Percentiles rank a stretch among this genome's conserved stretches.
These are phyloP conservation scores for Shinisaurus crocodilurus DNA, from an alignment of 2,113 vertebrate species.

Conservation along the genomic window DNA sequence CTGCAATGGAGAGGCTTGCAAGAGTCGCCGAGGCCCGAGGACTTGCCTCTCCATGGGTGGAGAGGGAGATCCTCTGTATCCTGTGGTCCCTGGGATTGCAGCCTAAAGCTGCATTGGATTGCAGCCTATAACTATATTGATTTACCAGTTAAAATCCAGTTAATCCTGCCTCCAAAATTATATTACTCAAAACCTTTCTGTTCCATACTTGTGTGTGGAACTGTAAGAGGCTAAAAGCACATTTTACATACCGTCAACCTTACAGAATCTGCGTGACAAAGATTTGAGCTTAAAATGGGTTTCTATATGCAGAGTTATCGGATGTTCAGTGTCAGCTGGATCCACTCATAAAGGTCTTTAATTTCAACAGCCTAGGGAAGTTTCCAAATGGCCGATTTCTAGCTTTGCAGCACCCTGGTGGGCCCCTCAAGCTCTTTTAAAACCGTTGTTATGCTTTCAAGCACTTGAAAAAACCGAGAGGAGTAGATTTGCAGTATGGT, in stretches of 20 bases:
- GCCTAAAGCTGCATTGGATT: neutral
- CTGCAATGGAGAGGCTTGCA: too few species aligned
- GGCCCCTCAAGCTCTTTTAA: neutral
- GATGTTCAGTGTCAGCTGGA: constrained; percentile 7
- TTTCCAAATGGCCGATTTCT: neutral
- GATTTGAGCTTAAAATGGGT: neutral
- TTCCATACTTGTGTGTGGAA: neutral
- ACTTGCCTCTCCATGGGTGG: neutral
- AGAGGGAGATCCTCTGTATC: neutral
- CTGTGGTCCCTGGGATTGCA: neutral
- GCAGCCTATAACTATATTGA: neutral
- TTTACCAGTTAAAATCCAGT: neutral
- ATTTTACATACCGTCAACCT: neutral
- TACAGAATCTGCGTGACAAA: neutral
- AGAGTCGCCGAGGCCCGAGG: neutral
- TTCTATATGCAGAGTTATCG: neutral
- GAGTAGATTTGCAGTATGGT: neutral
- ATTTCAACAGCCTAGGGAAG: neutral
- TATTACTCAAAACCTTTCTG: neutral
- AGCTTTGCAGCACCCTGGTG: constrained; percentile 3
- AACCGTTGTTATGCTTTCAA: constrained; percentile 26
- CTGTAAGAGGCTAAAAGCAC: neutral
- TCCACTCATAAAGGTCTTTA: constrained; percentile 1
- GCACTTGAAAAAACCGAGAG: neutral
- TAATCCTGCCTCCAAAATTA: neutral